These are phyloP conservation scores for Vanacampus margaritifer DNA, from an alignment of 2,113 vertebrate species.

Conservation along the genomic window DNA sequence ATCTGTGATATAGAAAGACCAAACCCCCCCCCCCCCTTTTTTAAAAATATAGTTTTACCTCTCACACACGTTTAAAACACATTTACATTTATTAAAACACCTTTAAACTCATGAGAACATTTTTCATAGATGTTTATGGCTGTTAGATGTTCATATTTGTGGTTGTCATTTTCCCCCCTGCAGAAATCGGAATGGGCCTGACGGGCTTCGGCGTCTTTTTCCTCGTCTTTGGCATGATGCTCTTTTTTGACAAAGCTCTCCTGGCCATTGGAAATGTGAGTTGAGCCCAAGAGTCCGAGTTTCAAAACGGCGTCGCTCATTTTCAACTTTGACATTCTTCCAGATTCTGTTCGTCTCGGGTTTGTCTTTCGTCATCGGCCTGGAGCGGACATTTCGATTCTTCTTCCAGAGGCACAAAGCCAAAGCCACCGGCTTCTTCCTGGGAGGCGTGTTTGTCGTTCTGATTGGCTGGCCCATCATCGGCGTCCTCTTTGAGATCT, in stretches of 20 bases:
- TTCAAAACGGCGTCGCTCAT: neutral
- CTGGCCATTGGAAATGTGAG: constrained; percentile 98
- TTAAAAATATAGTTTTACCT: too few species aligned
- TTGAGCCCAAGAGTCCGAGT: neutral
- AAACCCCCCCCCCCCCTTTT: too few species aligned
- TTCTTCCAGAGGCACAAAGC: constrained; percentile 98
- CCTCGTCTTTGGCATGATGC: constrained; percentile 98
- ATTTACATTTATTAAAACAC: too few species aligned
- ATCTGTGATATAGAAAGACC: too few species aligned
- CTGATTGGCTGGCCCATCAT: constrained; percentile 95
- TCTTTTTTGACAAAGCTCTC: constrained; percentile 98
- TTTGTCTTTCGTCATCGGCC: constrained; percentile 92
- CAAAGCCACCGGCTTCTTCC: constrained; percentile 94
- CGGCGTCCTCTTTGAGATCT: constrained; percentile 93
- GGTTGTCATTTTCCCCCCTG: constrained; percentile 34
- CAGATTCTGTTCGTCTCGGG: constrained; percentile 96
- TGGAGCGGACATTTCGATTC: constrained; percentile 96
- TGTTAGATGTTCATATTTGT: too few species aligned
- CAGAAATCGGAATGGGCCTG: constrained; percentile 97
- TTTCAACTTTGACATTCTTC: neutral
- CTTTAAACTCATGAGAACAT: too few species aligned
- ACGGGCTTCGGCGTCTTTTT: constrained; percentile 98
- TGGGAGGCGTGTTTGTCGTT: constrained; percentile 92
- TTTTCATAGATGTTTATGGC: too few species aligned
- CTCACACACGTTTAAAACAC: too few species aligned